phyloP scores from a whole-genome alignment of 2,888 invertebrate species.

The Thereva unica region DNA sequence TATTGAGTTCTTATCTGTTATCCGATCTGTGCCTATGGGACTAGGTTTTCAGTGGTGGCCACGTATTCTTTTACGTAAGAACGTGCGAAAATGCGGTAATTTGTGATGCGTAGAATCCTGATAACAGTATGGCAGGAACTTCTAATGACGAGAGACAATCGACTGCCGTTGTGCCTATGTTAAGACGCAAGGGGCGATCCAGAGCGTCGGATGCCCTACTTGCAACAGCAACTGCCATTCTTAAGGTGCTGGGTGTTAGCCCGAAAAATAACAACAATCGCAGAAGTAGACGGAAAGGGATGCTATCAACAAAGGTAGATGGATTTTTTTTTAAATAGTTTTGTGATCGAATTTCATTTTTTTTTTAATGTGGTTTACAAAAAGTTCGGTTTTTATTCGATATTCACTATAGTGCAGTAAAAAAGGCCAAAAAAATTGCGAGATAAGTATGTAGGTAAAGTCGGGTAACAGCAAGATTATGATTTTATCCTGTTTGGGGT shows the following conservation, averaged over 20 bases:
- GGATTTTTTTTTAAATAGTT: neutral
- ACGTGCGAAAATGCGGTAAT: neutral
- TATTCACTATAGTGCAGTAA: no score
- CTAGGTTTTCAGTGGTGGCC: no score
- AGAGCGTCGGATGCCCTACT: constrained; percentile 32
- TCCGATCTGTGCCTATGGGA: no score
- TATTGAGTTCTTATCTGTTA: no score
- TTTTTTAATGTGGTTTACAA: neutral
- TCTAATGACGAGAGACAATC: neutral
- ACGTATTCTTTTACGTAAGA: neutral
- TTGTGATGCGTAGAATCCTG: neutral
- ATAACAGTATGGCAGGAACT: neutral
- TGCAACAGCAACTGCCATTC: constrained; percentile 30
- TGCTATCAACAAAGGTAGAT: neutral
- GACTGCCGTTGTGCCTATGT: neutral
- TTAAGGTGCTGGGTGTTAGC: constrained; percentile 28
- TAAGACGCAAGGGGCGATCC: constrained; percentile 29
- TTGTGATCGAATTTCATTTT: neutral
- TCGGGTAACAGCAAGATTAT: no score
- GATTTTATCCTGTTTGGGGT: no score
- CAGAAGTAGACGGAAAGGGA: neutral
- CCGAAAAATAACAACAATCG: neutral
- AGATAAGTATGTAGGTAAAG: no score
- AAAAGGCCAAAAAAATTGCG: no score
- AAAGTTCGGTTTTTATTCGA: no score